A percentile compares a stretch with the other conserved stretches of the same genome.
Evolutionary conservation across 1,140 invertebrate genomes (phyloP).

Genomic region (Belonocnema kinseyi): DNA sequence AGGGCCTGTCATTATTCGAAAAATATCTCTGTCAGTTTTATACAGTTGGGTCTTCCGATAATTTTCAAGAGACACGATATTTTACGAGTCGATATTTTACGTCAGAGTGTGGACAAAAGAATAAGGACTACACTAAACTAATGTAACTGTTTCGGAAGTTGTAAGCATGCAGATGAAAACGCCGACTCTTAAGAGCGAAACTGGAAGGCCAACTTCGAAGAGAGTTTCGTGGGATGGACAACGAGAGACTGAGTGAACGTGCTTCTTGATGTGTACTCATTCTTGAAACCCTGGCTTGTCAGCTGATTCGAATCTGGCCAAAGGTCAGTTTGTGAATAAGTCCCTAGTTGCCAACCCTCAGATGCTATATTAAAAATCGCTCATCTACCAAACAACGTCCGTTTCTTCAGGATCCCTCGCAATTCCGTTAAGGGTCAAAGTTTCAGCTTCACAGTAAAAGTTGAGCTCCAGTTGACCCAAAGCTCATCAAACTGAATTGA

Average conservation of each 20-base stretch:
- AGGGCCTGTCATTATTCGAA: too few relatives aligned
- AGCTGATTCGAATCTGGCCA: conserved; percentile 55
- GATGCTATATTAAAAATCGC: conserved; percentile 20
- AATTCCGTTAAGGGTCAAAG: conserved; percentile 33
- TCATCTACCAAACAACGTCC: conserved; percentile 7
- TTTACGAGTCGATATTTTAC: conserved; percentile 8
- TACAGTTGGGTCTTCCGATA: neutral
- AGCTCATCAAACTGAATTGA: too few relatives aligned
- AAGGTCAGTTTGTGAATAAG: conserved; percentile 58
- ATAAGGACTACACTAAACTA: conserved; percentile 32
- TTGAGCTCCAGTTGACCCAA: too few relatives aligned
- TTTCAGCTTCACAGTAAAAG: too few relatives aligned
- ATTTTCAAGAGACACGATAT: neutral
- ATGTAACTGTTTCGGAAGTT: conserved; percentile 36
- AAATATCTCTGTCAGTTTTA: too few relatives aligned
- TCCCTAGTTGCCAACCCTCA: conserved; percentile 33
- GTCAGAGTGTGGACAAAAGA: conserved; percentile 33
- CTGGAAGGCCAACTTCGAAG: conserved; percentile 34
- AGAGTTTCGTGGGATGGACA: conserved; percentile 41
- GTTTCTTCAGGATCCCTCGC: conserved; percentile 42
- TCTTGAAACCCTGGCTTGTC: conserved; percentile 42
- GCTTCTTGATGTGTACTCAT: conserved; percentile 33
- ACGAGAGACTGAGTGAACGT: conserved; percentile 39
- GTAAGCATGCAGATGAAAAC: conserved; percentile 45
- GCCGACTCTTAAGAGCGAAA: conserved; percentile 43